Conservation (phyloP, 2,113 vertebrate species). For the Gymnogyps californianus region DNA sequence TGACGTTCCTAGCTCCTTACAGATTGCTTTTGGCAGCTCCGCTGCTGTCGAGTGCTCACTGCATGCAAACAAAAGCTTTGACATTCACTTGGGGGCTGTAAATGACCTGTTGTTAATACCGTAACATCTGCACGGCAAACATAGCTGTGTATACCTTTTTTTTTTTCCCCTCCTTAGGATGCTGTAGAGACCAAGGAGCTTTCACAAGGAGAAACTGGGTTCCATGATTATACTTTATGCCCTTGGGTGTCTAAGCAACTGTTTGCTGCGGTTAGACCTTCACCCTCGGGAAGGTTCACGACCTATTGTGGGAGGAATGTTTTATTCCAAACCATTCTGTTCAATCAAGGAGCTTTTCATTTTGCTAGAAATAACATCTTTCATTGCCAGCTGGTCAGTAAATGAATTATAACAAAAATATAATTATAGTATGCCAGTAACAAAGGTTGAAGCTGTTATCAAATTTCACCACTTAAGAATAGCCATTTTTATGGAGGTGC, state of each 20-base stretch:
- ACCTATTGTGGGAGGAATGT: not conserved
- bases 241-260: not conserved
- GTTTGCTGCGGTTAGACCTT: not conserved
- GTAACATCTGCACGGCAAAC: conserved; percentile 2
- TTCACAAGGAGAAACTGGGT: not conserved
- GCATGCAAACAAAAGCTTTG: conserved; percentile 41
- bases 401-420: not conserved
- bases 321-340: not conserved
- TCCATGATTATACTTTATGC: not conserved
- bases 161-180: not conserved
- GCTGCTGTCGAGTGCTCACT: not conserved
- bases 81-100: conserved; percentile 17
- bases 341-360: not conserved
- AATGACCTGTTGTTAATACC: not conserved
- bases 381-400: not conserved
- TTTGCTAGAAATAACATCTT: not conserved
- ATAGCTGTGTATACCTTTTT: not conserved
- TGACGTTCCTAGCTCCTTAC: not conserved
- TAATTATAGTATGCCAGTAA: not conserved
- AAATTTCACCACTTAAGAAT: not conserved
- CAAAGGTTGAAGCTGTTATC: not conserved
- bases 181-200: not conserved
- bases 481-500: not conserved
- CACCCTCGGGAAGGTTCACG: not conserved
- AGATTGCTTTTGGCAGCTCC: conserved; percentile 45